These are phyloP conservation scores for Paralichthys olivaceus DNA, from an alignment of 2,113 vertebrate genomes.

Conservation along the genomic window DNA sequence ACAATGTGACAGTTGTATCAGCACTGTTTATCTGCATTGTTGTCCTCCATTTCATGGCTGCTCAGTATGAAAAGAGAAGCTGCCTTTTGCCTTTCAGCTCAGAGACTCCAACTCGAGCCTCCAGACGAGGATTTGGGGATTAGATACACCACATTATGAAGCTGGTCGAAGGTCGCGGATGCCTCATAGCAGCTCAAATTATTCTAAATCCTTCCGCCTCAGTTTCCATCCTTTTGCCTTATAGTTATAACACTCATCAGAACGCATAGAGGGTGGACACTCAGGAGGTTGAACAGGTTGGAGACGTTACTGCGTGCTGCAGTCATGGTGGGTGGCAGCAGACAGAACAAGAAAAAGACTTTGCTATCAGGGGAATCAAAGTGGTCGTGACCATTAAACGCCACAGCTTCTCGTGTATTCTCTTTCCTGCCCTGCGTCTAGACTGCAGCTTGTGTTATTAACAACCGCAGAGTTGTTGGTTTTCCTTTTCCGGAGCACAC, in stretches of 20 bases:
- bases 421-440: conserved; percentile 59
- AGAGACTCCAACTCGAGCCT: background rate
- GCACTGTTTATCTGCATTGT: background rate
- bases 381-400: conserved; percentile 45
- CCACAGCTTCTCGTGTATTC: conserved; percentile 12
- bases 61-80: background rate
- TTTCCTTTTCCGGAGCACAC: background rate
- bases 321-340: conserved; percentile 51
- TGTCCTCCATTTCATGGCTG: background rate
- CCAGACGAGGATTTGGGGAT: conserved; percentile 53
- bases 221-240: conserved; percentile 19
- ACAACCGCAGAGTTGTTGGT: conserved; percentile 4
- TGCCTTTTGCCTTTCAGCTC: conserved; percentile 5
- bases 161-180: conserved; percentile 43
- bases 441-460: conserved; percentile 58
- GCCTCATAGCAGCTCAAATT: conserved; percentile 34
- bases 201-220: conserved; percentile 41
- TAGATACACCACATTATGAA: conserved; percentile 52
- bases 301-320: conserved; percentile 38
- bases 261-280: background rate
- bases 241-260: background rate
- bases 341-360: conserved; percentile 56
- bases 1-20: background rate
- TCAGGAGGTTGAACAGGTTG: conserved; percentile 25
- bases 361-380: conserved; percentile 56